Conservation (phyloP, 2,888 invertebrate species). For the Pasiphila rectangulata region DNA sequence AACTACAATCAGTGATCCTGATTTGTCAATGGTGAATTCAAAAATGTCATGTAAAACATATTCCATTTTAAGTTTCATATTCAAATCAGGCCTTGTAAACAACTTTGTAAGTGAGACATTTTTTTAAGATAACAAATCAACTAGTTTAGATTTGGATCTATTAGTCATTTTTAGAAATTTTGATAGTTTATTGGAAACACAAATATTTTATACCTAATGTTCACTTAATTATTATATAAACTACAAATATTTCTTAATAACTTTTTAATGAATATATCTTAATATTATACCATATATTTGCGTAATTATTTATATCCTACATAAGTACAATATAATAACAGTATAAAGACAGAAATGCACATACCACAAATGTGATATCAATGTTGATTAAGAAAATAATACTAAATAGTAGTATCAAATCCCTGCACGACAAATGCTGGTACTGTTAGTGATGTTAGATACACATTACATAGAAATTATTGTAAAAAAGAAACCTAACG, state of each 20-base stretch:
- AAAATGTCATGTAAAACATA: too few relatives aligned
- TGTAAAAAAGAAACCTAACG: background rate
- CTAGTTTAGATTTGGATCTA: constrained; percentile 4
- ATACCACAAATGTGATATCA: constrained; percentile 4
- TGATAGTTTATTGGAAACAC: constrained; percentile 13
- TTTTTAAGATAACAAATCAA: too few relatives aligned
- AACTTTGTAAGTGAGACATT: too few relatives aligned
- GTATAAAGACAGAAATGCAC: background rate
- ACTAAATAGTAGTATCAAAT: background rate
- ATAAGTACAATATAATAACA: background rate
- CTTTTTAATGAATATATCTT: constrained; percentile 33
- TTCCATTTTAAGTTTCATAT: too few relatives aligned
- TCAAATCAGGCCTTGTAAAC: too few relatives aligned
- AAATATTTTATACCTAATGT: constrained; percentile 16
- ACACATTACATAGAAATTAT: background rate
- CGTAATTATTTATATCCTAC: too few relatives aligned
- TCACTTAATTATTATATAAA: constrained; percentile 25
- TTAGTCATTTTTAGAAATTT: constrained; percentile 10
- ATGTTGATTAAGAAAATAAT: background rate
- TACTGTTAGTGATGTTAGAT: background rate
- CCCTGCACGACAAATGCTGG: background rate
- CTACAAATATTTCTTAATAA: constrained; percentile 27
- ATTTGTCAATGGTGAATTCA: too few relatives aligned
- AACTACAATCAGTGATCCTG: too few relatives aligned
- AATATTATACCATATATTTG: constrained; percentile 6